Conservation (phyloP, 1,140 invertebrate genomes). For the Eupristina koningsbergeri region DNA sequence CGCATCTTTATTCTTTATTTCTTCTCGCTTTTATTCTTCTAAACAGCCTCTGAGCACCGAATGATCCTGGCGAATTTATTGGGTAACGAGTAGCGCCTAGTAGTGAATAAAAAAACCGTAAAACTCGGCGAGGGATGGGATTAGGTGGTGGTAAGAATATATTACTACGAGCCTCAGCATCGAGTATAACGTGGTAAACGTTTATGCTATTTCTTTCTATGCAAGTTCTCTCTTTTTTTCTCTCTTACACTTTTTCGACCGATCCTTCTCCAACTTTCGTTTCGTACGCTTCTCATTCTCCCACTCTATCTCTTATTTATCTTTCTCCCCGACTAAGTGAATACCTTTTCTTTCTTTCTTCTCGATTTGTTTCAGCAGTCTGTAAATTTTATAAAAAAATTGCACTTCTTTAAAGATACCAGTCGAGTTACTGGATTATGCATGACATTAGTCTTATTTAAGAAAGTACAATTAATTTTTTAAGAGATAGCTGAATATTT, state of each 20-base stretch:
- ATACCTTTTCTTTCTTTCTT: neutral
- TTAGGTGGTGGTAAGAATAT: constrained; percentile 58
- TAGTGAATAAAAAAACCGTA: constrained; percentile 60
- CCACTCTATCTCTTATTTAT: constrained; percentile 2
- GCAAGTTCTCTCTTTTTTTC: neutral
- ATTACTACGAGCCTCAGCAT: constrained; percentile 43
- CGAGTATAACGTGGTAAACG: constrained; percentile 47
- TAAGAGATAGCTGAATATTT: neutral
- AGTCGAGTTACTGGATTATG: neutral
- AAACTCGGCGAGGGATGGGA: constrained; percentile 54
- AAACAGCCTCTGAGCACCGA: constrained; percentile 25
- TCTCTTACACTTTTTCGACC: neutral
- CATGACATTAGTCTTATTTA: too few relatives aligned
- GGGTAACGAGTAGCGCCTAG: constrained; percentile 49
- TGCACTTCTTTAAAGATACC: neutral
- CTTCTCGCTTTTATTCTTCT: neutral
- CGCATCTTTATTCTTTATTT: constrained; percentile 8
- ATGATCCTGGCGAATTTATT: constrained; percentile 59
- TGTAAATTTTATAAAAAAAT: neutral
- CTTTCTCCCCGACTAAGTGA: neutral
- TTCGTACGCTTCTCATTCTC: neutral
- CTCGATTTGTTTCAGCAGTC: neutral
- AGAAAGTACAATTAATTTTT: neutral
- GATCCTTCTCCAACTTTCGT: neutral
- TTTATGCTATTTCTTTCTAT: constrained; percentile 30